A percentile compares a stretch with the other conserved stretches of the same genome.
Conservation (phyloP, 2,888 invertebrate genomes). For the Mimumesa dahlbomi region DNA sequence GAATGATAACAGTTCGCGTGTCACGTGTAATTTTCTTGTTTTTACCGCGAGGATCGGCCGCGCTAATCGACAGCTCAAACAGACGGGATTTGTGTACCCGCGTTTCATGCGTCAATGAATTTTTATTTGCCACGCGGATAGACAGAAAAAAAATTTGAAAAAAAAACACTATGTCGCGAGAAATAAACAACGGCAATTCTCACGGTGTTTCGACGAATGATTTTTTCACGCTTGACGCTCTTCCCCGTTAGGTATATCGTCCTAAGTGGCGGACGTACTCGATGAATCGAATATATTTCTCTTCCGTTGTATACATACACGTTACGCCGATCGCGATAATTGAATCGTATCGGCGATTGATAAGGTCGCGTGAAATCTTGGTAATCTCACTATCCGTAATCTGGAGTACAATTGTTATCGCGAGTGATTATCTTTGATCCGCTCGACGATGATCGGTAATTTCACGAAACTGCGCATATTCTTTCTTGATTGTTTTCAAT, state of each 20-base stretch:
- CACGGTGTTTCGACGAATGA: too few species aligned
- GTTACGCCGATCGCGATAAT: too few species aligned
- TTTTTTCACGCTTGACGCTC: too few species aligned
- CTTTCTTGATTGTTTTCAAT: not conserved
- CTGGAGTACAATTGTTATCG: not conserved
- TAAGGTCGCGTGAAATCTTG: not conserved
- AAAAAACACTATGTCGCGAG: not conserved
- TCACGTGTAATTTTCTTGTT: too few species aligned
- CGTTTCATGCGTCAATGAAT: conserved; percentile 15
- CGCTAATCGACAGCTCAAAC: conserved; percentile 25
- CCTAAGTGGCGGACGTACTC: too few species aligned
- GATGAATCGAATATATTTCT: too few species aligned
- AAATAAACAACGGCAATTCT: too few species aligned
- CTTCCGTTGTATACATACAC: too few species aligned
- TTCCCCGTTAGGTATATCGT: too few species aligned
- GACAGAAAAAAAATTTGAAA: not conserved
- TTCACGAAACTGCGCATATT: not conserved
- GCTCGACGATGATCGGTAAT: not conserved
- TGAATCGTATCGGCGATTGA: not conserved
- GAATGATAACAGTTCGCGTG: too few species aligned
- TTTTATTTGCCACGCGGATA: conserved; percentile 8
- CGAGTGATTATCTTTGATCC: not conserved
- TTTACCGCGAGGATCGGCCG: too few species aligned
- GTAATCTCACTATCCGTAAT: not conserved
- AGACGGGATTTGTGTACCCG: not conserved